Evolutionary conservation across 2,113 vertebrate species (phyloP).

Genomic region (Lethenteron reissneri): DNA sequence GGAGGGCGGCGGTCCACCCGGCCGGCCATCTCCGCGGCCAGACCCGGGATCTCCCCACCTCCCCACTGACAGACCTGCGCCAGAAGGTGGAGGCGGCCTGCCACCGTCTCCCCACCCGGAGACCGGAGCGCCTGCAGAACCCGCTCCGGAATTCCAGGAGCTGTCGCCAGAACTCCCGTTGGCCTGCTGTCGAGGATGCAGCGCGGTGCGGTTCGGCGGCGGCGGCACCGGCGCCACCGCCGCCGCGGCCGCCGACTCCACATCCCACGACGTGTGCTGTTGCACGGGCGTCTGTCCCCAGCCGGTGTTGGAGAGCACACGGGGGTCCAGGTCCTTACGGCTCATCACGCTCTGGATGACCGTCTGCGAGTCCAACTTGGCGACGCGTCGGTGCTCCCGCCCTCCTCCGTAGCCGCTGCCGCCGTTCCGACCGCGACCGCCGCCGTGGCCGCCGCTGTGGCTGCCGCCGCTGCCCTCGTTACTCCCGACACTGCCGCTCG

Average conservation of each 20-base stretch:
- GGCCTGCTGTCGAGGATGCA: no score
- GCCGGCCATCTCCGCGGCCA: no score
- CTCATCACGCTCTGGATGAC: constrained; percentile 31
- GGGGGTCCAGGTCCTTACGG: constrained; percentile 57
- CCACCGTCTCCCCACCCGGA: no score
- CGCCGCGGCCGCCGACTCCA: constrained; percentile 21
- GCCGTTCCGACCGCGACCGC: constrained; percentile 26
- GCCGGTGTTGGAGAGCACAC: constrained; percentile 84
- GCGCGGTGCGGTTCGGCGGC: no score
- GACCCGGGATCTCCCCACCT: no score
- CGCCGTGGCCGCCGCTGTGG: constrained; percentile 42
- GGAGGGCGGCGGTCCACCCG: no score
- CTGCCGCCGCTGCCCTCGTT: constrained; percentile 58
- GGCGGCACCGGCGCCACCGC: no score
- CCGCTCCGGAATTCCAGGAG: no score
- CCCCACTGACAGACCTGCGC: no score
- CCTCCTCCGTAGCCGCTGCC: constrained; percentile 17
- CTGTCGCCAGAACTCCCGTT: no score
- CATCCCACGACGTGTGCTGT: constrained; percentile 89
- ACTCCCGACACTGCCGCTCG: constrained; percentile 1
- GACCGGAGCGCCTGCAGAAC: no score
- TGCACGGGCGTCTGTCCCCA: constrained; percentile 93
- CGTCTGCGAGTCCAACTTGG: constrained; percentile 23
- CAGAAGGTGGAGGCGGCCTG: no score
- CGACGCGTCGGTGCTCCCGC: not conserved